Evolutionary conservation across 2,797 vertebrate genomes (phyloP), one percentile per base, ranked within the genome.

Genomic region (Mionectes olivaceus): DNA sequence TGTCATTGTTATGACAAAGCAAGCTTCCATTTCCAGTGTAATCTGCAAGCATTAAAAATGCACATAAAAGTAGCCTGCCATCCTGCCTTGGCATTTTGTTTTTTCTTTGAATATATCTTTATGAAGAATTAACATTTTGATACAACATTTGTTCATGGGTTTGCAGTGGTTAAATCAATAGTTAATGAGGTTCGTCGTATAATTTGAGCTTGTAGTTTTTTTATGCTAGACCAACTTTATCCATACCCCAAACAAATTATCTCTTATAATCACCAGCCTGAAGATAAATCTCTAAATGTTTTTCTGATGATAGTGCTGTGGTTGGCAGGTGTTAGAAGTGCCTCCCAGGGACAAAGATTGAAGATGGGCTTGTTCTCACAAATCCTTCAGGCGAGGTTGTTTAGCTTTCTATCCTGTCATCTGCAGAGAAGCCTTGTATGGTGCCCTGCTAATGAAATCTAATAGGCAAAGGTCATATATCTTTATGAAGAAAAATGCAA

Each of bases 161-260:
- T 88, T 59, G 92, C 95, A 98, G 97, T 97, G 98, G 98, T 98
- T 98, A 98, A 98, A 98, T 98, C 97, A 98, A 98, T 98, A 98
- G 98, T 98, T 99, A 98, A 99, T 98, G 98, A 98, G 98, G 98
- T 99, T 99, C 98, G 2, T 98, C 88, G 49, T 98, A 96, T 98
- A 99, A 99, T 99, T 99, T 98, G 98, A 98, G 98, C 98, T 98
- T 98, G 98, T 98, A 99, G 99, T 99, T 99, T 99, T 99, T 99
- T 99, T 99, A 99, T 99, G 99, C 99, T 98, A 99, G 99, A 99
- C 99, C 99, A 99, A 99, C 99, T 99, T 99, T 99, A 99, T 99
- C 98, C 98, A 99, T 99, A 98, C 98, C 98, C 98, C 99, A 99
- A 99, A 99, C 99, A 99, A 99, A 99, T 99, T 99, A 99, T 99